A percentile compares a stretch with the other conserved stretches of the same genome.
phyloP scores from a whole-genome alignment of 2,797 vertebrate genomes.

The Petrocephalus sullivani region DNA sequence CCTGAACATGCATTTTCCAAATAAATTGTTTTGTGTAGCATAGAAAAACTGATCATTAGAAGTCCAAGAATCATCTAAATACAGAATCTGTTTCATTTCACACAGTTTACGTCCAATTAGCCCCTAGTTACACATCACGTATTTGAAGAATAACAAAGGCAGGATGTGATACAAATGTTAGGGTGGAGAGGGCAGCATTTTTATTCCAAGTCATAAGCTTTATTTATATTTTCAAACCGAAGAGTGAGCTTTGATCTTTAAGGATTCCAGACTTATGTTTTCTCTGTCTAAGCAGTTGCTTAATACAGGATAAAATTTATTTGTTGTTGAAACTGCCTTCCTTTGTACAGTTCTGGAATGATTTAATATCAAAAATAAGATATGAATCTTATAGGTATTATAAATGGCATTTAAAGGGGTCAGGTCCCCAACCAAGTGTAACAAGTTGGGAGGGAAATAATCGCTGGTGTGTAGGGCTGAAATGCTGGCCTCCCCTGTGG shows the following conservation, averaged over 20 bases:
- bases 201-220: not conserved
- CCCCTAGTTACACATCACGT: not conserved
- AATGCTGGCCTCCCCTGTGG: not conserved
- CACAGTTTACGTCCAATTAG: not conserved
- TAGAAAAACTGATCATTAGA: constrained; percentile 17
- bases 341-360: not conserved
- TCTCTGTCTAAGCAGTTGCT: not conserved
- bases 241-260: not conserved
- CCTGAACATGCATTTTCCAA: constrained; percentile 63
- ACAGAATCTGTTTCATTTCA: constrained; percentile 17
- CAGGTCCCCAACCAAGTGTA: not conserved
- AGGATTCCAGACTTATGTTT: not conserved
- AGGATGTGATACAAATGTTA: constrained; percentile 11
- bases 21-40: constrained; percentile 49
- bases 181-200: not conserved
- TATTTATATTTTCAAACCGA: not conserved
- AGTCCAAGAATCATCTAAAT: not conserved
- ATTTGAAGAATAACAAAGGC: constrained; percentile 19
- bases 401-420: not conserved
- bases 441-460: not conserved
- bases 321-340: not conserved
- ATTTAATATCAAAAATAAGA: not conserved
- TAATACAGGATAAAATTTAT: not conserved
- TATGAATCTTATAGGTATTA: not conserved
- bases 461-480: not conserved